Percentiles rank a stretch among this genome's conserved stretches.
These are phyloP conservation scores for Drosophila navojoa DNA, from an alignment of 1,140 invertebrate species.

Conservation along the genomic window DNA sequence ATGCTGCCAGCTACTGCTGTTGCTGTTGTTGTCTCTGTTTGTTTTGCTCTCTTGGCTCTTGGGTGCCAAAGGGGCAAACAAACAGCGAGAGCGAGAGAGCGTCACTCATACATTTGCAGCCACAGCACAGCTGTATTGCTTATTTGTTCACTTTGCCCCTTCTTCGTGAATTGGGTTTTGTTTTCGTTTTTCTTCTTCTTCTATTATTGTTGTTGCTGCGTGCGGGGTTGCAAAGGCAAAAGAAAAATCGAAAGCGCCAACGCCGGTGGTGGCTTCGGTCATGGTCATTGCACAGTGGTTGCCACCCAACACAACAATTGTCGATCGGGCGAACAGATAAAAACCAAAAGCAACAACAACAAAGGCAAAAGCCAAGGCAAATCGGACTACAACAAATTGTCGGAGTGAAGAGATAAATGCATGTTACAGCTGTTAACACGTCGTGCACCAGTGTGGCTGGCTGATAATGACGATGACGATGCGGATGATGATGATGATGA, in stretches of 20 bases:
- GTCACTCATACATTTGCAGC: slow-evolving; percentile 14
- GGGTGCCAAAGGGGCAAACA: slow-evolving; percentile 33
- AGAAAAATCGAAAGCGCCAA: slow-evolving; percentile 65
- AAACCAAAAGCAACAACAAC: slow-evolving; percentile 28
- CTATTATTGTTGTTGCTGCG: slow-evolving; percentile 38
- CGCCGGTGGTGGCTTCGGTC: slow-evolving; percentile 40
- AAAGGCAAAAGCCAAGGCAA: slow-evolving; percentile 1
- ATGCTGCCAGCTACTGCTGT: slow-evolving; percentile 9
- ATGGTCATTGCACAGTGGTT: slow-evolving; percentile 48
- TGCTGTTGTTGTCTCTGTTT: not conserved
- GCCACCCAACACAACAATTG: slow-evolving; percentile 21
- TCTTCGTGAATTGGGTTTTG: slow-evolving; percentile 9
- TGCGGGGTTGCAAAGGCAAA: slow-evolving; percentile 66
- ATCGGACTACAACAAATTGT: slow-evolving; percentile 31
- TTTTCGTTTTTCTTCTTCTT: slow-evolving; percentile 18
- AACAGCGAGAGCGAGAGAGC: slow-evolving; percentile 7
- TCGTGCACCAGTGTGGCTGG: slow-evolving; percentile 24
- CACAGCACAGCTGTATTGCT: slow-evolving; percentile 36
- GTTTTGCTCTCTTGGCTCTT: slow-evolving; percentile 30
- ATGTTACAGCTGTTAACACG: slow-evolving; percentile 9
- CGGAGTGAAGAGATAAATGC: not conserved
- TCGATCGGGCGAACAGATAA: slow-evolving; percentile 12
- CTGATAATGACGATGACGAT: slow-evolving; percentile 28
- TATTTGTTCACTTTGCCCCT: slow-evolving; percentile 46
- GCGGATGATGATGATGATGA: slow-evolving; percentile 26